phyloP scores from a whole-genome alignment of 1,140 invertebrate genomes.

The Hypsibius dujardini region DNA sequence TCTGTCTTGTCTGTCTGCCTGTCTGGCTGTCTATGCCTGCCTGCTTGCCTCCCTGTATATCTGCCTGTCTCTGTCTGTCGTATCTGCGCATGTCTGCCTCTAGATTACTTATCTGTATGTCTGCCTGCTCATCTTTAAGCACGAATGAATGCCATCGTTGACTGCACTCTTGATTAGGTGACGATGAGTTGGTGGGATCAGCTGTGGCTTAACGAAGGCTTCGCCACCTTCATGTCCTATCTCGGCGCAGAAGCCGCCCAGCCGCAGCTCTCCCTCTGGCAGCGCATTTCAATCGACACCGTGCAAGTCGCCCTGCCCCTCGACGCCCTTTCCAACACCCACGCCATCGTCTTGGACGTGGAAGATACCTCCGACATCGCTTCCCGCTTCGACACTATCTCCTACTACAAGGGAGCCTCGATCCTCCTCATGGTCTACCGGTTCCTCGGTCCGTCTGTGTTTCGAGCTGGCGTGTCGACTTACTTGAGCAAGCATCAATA shows the following conservation, averaged over 20 bases:
- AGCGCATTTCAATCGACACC: not conserved
- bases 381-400: constrained; percentile 5
- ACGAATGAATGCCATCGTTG: too few species aligned
- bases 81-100: too few species aligned
- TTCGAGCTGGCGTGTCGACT: constrained; percentile 78
- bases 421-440: not conserved
- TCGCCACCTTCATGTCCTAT: constrained; percentile 22
- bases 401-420: not conserved
- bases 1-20: too few species aligned
- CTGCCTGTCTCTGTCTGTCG: too few species aligned
- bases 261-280: not conserved
- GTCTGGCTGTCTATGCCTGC: too few species aligned
- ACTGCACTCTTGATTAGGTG: constrained; percentile 27
- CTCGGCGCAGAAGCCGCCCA: not conserved
- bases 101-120: too few species aligned
- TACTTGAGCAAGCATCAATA: constrained; percentile 77
- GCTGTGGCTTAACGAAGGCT: constrained; percentile 19
- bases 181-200: constrained; percentile 59
- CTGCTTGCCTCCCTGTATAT: too few species aligned
- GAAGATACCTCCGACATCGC: not conserved
- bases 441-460: constrained; percentile 31
- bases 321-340: constrained; percentile 29
- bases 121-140: too few species aligned
- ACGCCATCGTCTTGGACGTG: constrained; percentile 30
- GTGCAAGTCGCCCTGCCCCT: constrained; percentile 27